Conservation (phyloP, 2,797 vertebrate species). For the Peromyscus attwateri region DNA sequence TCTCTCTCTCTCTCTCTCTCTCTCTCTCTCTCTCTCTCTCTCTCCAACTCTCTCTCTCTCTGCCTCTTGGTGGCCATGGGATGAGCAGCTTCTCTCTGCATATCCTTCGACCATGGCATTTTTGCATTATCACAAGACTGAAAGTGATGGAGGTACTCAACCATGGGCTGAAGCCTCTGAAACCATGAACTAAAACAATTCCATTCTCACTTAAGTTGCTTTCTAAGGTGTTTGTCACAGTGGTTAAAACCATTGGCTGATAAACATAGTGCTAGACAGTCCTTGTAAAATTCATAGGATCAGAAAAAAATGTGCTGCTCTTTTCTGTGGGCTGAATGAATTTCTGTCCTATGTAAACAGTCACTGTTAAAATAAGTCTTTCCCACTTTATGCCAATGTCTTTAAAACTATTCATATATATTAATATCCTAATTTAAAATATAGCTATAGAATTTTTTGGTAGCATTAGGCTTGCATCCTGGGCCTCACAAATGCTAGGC, state of each 20-base stretch:
- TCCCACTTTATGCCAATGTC: constrained; percentile 26
- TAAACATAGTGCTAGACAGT: not conserved
- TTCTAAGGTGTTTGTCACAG: not conserved
- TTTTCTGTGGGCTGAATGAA: constrained; percentile 47
- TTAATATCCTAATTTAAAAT: constrained; percentile 36
- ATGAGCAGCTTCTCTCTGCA: not conserved
- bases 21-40: too few species aligned
- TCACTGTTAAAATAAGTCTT: not conserved
- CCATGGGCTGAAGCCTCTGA: not conserved
- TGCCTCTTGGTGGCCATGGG: not conserved
- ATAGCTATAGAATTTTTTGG: not conserved
- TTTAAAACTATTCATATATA: constrained; percentile 45
- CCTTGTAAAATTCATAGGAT: constrained; percentile 18
- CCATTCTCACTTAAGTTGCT: not conserved
- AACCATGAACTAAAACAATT: not conserved
- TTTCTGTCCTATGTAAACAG: not conserved
- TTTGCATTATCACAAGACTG: not conserved
- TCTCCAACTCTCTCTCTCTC: too few species aligned
- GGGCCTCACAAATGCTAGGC: not conserved
- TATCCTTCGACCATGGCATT: not conserved
- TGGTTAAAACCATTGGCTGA: not conserved
- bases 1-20: too few species aligned
- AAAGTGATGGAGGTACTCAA: not conserved
- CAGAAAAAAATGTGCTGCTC: not conserved
- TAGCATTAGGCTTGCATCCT: not conserved